These are phyloP conservation scores for Scomberomorus guttatus DNA, from an alignment of 2,797 vertebrate species.

Conservation along the genomic window DNA sequence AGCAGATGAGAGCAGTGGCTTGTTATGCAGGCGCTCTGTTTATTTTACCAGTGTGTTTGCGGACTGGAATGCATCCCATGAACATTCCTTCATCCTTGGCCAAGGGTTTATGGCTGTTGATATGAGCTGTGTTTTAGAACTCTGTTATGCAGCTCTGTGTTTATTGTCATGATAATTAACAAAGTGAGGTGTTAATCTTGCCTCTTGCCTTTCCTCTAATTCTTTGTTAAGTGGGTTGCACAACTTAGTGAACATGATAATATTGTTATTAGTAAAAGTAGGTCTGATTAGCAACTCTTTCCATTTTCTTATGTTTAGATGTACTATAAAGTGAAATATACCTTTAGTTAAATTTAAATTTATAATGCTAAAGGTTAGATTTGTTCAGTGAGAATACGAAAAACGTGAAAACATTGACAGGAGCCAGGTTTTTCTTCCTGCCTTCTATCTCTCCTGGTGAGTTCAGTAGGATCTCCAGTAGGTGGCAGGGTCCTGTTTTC, in stretches of 20 bases:
- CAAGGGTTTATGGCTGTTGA: constrained; percentile 74
- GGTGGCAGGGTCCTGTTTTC: constrained; percentile 84
- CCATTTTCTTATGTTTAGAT: not conserved
- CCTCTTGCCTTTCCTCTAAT: constrained; percentile 48
- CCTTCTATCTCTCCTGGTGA: constrained; percentile 36
- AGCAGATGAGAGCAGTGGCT: constrained; percentile 75
- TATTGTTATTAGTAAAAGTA: constrained; percentile 37
- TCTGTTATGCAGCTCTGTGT: constrained; percentile 64
- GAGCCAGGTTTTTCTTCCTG: not conserved
- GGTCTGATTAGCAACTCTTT: constrained; percentile 28
- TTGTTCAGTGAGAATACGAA: not conserved
- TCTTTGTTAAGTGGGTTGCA: constrained; percentile 52
- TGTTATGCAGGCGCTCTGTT: constrained; percentile 73
- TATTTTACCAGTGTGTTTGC: constrained; percentile 80
- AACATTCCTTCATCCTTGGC: constrained; percentile 77
- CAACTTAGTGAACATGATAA: constrained; percentile 46
- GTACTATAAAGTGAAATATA: not conserved
- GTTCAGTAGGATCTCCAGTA: constrained; percentile 82
- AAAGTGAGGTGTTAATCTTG: constrained; percentile 72
- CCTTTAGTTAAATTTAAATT: not conserved
- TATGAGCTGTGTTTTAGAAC: constrained; percentile 63
- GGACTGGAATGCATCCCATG: constrained; percentile 72
- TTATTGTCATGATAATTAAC: constrained; percentile 78
- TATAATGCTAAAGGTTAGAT: not conserved
- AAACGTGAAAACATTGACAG: not conserved